Percentiles rank a stretch among this genome's conserved stretches.
Evolutionary conservation across 2,113 vertebrate species (phyloP).

Genomic region (Vidua chalybeata): DNA sequence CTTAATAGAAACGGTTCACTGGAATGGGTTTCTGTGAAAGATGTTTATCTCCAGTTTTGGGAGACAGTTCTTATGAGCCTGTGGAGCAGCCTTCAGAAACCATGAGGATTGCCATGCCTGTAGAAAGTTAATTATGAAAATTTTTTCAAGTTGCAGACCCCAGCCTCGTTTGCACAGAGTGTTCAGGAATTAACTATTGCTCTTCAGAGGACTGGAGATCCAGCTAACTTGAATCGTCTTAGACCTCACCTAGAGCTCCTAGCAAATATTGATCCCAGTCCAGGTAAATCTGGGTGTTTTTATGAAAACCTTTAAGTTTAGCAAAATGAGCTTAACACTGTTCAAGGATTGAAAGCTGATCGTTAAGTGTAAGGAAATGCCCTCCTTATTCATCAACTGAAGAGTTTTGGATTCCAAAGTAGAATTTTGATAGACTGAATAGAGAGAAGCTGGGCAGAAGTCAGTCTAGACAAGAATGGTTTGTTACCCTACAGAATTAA

Average conservation of each 20-base stretch:
- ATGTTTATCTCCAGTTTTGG: background rate
- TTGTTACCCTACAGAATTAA: background rate
- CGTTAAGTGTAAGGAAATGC: background rate
- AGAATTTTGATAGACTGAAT: background rate
- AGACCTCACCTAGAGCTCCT: constrained; percentile 93
- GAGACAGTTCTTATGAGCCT: background rate
- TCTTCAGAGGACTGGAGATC: constrained; percentile 95
- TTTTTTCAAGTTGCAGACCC: constrained; percentile 92
- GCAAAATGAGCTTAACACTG: background rate
- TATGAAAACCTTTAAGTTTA: background rate
- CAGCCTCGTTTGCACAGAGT: constrained; percentile 97
- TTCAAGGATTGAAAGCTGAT: background rate
- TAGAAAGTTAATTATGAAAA: constrained; percentile 68
- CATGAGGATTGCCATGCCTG: background rate
- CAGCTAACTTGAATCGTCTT: constrained; percentile 95
- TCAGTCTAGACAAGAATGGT: background rate
- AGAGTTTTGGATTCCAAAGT: background rate
- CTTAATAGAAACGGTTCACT: background rate
- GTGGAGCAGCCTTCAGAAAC: background rate
- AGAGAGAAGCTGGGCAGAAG: background rate
- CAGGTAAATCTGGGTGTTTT: constrained; percentile 76
- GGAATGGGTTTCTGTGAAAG: background rate
- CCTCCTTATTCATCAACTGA: background rate
- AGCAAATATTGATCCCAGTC: constrained; percentile 97
- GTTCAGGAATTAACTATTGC: constrained; percentile 98